Evolutionary conservation across 1,140 invertebrate genomes (phyloP).

Genomic region (Hydropsyche tenuis): DNA sequence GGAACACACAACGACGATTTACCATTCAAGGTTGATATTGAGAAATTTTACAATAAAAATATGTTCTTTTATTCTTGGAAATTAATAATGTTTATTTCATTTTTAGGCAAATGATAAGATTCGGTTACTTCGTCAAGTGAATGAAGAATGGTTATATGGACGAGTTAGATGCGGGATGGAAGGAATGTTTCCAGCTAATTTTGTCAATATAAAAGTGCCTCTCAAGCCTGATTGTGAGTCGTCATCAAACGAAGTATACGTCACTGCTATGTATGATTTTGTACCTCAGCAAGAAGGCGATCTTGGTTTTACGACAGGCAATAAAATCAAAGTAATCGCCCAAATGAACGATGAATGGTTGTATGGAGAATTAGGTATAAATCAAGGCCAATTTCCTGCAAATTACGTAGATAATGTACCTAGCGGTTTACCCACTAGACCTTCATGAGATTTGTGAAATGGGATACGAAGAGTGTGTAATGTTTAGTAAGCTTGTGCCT

Average conservation of each 20-base stretch:
- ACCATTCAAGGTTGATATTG: constrained; percentile 68
- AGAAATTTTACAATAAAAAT: no score
- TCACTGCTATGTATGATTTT: constrained; percentile 63
- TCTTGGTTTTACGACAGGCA: constrained; percentile 63
- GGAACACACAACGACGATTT: constrained; percentile 75
- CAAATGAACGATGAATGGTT: constrained; percentile 83
- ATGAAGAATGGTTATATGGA: constrained; percentile 83
- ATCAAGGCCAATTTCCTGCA: constrained; percentile 79
- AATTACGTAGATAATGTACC: constrained; percentile 76
- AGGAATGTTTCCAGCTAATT: constrained; percentile 84
- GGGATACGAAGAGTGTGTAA: no score
- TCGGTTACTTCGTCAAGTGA: constrained; percentile 70
- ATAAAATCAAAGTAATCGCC: constrained; percentile 73
- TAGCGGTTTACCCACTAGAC: constrained; percentile 31
- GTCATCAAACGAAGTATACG: constrained; percentile 52
- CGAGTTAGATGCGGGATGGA: constrained; percentile 66
- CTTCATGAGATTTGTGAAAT: constrained; percentile 14
- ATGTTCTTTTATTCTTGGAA: background rate
- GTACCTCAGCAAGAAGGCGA: constrained; percentile 58
- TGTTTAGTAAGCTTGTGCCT: background rate
- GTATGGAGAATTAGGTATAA: constrained; percentile 72
- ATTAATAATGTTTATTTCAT: constrained; percentile 52
- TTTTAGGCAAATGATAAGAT: constrained; percentile 78
- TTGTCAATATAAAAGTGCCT: constrained; percentile 78
- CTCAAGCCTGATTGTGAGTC: constrained; percentile 61